Base-by-base conservation (phyloP, 2,797 vertebrate species). In the Enoplosus armatus region DNA sequence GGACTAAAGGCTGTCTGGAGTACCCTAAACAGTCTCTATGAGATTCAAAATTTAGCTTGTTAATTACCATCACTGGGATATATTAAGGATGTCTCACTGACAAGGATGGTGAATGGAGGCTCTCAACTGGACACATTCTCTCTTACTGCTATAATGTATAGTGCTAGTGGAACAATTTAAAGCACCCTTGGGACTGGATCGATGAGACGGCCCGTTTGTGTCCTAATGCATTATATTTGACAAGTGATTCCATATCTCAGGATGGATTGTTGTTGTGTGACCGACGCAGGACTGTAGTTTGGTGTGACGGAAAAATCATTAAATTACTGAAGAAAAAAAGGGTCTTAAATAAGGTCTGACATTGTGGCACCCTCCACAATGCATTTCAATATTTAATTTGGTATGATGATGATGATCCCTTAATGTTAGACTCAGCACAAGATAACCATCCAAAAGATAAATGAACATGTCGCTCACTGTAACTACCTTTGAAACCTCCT, bases 171-270 rank as follows among this genome's bases (percentile, higher is more conserved):
- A 81, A 71, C 63, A 86, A 76, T 87, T 87, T 86, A 83, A 83
- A 75, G 74, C 73, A 74, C 86, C 82, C 81, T 63, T 71, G 85
- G 75, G 76, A 79, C 15, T 37, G 59, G 83, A 91, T 89, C 77
- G 68, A 93, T 91, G 79, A 83, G 82, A 61, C 45, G 60, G 55
- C 76, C 79, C 11, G 53, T 69, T 90, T 83, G 79, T 88, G 70
- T 86, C 87, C 78, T 60, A 62, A 83, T 77, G 80, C 81, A 87
- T 90, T 87, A 82, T 60, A 79, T 79, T 78, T 87, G 82, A 89
- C 84, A 72, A 81, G 85, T 65, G 72, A 82, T 84, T 87, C 79
- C 67, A 84, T 83, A 75, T 85, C 79, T 68, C 60, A 83, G 69
- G 85, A 91, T 87, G 64, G 79, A 88, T 87, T 77, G 81, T 71